phyloP scores from a whole-genome alignment of 2,888 invertebrate species.

The Drosophila affinis region DNA sequence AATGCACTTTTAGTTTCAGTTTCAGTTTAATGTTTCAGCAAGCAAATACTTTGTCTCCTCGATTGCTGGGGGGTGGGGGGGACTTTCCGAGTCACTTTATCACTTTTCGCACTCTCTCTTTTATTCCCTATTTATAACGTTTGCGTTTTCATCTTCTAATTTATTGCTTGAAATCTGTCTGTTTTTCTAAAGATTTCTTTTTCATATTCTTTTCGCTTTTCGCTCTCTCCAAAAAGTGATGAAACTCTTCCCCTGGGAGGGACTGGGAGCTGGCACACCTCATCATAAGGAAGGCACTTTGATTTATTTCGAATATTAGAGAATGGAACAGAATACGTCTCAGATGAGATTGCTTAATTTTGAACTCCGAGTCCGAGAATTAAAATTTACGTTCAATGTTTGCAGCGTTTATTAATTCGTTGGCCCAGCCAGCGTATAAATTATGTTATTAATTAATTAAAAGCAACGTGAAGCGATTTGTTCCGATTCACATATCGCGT shows the following conservation, averaged over 20 bases:
- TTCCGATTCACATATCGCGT: constrained; percentile 21
- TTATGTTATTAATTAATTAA: constrained; percentile 59
- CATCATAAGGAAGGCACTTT: constrained; percentile 26
- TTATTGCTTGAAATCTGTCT: constrained; percentile 7
- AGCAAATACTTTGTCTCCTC: not conserved
- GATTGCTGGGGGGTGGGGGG: not conserved
- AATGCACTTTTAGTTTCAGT: not conserved
- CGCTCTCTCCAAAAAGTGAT: constrained; percentile 35
- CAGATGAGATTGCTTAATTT: constrained; percentile 46
- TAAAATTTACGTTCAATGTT: constrained; percentile 34
- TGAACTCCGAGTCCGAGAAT: constrained; percentile 46
- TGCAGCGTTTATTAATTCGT: constrained; percentile 53
- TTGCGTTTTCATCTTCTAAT: not conserved
- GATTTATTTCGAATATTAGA: constrained; percentile 54
- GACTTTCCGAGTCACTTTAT: not conserved
- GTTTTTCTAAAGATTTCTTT: constrained; percentile 20
- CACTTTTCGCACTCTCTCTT: not conserved
- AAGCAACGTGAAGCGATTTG: constrained; percentile 52
- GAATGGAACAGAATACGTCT: constrained; percentile 18
- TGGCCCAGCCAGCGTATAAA: constrained; percentile 30
- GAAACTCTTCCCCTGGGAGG: constrained; percentile 44
- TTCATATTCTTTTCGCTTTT: constrained; percentile 28
- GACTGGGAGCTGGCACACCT: constrained; percentile 11
- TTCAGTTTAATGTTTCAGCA: not conserved
- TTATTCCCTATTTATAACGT: not conserved